Percentiles rank a stretch among this genome's conserved stretches.
Evolutionary conservation across 2,888 invertebrate species (phyloP).

Genomic region (Apeira syringaria): DNA sequence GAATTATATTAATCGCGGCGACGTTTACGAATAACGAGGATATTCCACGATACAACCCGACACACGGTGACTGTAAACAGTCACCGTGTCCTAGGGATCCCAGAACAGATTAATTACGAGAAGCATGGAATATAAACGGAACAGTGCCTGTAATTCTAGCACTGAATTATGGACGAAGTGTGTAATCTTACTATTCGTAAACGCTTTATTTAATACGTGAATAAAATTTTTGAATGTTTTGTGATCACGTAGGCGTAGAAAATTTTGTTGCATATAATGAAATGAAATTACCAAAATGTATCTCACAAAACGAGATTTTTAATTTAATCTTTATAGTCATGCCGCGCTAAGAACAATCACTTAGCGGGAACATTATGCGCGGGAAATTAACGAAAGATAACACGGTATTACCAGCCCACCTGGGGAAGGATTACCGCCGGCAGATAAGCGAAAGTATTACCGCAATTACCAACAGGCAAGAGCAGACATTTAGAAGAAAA

Average conservation of each 20-base stretch:
- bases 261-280: neutral
- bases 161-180: slow-evolving; percentile 26
- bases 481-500: slow-evolving; percentile 59
- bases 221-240: slow-evolving; percentile 14
- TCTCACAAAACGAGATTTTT: slow-evolving; percentile 35
- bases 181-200: slow-evolving; percentile 17
- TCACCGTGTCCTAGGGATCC: slow-evolving; percentile 21
- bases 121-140: slow-evolving; percentile 10
- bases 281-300: too few relatives aligned
- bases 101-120: slow-evolving; percentile 41
- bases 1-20: slow-evolving; percentile 75
- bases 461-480: slow-evolving; percentile 60
- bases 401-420: slow-evolving; percentile 63
- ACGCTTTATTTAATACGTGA: slow-evolving; percentile 16
- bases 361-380: slow-evolving; percentile 61
- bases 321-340: slow-evolving; percentile 43
- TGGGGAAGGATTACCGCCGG: slow-evolving; percentile 64
- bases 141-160: slow-evolving; percentile 23
- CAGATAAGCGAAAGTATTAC: slow-evolving; percentile 75
- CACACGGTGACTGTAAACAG: too few relatives aligned
- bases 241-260: neutral
- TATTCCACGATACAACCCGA: slow-evolving; percentile 38
- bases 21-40: slow-evolving; percentile 47
- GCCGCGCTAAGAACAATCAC: slow-evolving; percentile 54
- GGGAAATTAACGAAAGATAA: slow-evolving; percentile 75